phyloP scores from a whole-genome alignment of 2,888 invertebrate species.

The Ornithoptera alexandrae region DNA sequence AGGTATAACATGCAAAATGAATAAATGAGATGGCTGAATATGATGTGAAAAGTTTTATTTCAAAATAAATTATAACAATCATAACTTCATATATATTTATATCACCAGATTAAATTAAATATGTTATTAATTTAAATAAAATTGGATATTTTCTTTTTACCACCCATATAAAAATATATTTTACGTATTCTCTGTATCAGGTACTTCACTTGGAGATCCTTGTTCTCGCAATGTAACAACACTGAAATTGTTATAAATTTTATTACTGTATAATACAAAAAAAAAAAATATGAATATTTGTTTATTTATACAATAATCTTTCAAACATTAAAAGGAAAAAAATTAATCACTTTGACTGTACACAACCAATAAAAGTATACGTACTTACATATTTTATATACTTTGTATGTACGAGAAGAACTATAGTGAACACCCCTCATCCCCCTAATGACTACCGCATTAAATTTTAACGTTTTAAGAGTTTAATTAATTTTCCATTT shows the following conservation, averaged over 20 bases:
- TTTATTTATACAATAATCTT: too few species aligned
- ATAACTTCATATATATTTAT: background rate
- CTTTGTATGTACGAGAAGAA: too few species aligned
- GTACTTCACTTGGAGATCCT: slow-evolving; percentile 19
- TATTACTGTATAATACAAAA: background rate
- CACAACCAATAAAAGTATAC: too few species aligned
- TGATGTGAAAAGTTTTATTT: slow-evolving; percentile 9
- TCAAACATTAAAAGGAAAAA: too few species aligned
- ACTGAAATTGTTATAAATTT: slow-evolving; percentile 21
- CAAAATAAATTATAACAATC: slow-evolving; percentile 7
- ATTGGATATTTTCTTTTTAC: background rate
- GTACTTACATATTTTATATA: too few species aligned
- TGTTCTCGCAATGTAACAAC: slow-evolving; percentile 15
- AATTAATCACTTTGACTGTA: too few species aligned
- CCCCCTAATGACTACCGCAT: too few species aligned
- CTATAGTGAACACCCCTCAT: too few species aligned
- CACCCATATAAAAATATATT: background rate
- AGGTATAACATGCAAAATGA: background rate
- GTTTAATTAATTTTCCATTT: too few species aligned
- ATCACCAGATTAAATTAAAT: background rate
- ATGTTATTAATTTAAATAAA: background rate
- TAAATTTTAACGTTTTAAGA: too few species aligned
- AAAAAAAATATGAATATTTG: background rate
- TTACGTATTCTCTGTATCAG: slow-evolving; percentile 17
- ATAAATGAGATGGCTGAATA: slow-evolving; percentile 10